Evolutionary conservation across 2,888 invertebrate genomes (phyloP), one percentile per base, ranked within the genome.

Genomic region (Cantharis rufa): DNA sequence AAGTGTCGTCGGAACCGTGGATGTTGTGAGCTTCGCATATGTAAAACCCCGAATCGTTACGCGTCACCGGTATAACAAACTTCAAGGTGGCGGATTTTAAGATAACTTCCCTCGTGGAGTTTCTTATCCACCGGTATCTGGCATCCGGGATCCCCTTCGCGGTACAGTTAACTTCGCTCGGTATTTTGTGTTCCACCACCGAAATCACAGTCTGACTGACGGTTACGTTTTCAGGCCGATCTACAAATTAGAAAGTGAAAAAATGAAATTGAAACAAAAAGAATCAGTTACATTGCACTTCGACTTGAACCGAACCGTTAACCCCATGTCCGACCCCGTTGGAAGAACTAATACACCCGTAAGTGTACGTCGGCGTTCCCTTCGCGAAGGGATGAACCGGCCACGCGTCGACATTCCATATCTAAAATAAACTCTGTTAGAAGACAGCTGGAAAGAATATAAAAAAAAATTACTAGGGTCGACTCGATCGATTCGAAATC

Each of bases 401-500:
- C 95, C 96, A 96, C 69, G 93, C 93, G 1, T 93, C 91, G 92
- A 97, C 93, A 89, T 96, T 96, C 94, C 96, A 97, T 83, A 94
- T 91, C 90, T 93, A 85, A 69, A 74, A 70, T n/a, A 7, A 15
- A 32, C 13, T 7, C 7, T 3, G 1, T 69, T 15, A 27, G 32
- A 28, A 69, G 13, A 69, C 27, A 15, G 15, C 11, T 32, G 21
- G n/a, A 32, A 7, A 1, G 3, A 28, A 15, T 64, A 69, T 63
- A 48, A 27, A 28, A 63, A 16, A 15, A 28, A 10, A 87, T 90
- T 87, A 93, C 94, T 91, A 97, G 89, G 77, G 94, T 95, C n/a
- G 96, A 96, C 83, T 94, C 92, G 48, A 96, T 93, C 61, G 96
- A 96, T 87, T 96, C 95, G 84, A 97, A 96, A 86, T 97, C 96